phyloP scores from a whole-genome alignment of 2,113 vertebrate genomes.

The Romanogobio albipinnatus region DNA sequence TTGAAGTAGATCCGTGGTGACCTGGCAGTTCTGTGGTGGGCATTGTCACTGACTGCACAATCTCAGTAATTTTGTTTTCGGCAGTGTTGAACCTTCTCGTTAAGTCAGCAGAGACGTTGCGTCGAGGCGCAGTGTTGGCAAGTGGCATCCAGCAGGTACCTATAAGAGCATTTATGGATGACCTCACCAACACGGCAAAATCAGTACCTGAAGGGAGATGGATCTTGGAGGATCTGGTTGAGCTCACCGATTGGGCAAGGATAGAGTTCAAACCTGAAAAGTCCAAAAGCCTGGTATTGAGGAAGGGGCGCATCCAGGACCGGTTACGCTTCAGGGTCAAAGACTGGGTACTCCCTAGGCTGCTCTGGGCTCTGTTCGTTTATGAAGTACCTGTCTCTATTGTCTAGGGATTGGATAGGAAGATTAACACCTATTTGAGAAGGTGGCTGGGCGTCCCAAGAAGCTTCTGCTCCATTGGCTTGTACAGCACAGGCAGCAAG shows the following conservation, averaged over 20 bases:
- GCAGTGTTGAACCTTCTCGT: conserved; percentile 10
- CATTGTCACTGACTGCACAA: conserved; percentile 29
- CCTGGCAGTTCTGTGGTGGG: conserved; percentile 38
- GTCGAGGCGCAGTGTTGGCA: background rate
- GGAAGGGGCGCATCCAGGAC: conserved; percentile 11
- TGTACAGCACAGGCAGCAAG: background rate
- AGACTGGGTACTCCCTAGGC: background rate
- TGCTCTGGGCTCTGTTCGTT: background rate
- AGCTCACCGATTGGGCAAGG: background rate
- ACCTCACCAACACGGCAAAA: conserved; percentile 7
- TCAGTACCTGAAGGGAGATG: conserved; percentile 12
- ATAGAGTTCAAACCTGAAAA: conserved; percentile 5
- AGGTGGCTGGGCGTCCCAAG: background rate
- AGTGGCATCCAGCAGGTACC: conserved; percentile 9
- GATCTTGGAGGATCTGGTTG: conserved; percentile 14
- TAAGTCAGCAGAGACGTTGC: background rate
- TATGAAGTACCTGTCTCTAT: background rate
- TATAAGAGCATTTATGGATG: conserved; percentile 34
- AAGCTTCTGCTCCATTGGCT: background rate
- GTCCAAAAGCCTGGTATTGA: conserved; percentile 40
- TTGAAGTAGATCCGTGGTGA: background rate
- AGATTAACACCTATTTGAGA: background rate
- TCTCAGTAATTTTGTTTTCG: conserved; percentile 21
- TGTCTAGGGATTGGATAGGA: background rate
- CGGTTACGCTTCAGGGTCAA: conserved; percentile 31